Evolutionary conservation across 1,140 invertebrate species (phyloP).

Genomic region (Lineus longissimus): DNA sequence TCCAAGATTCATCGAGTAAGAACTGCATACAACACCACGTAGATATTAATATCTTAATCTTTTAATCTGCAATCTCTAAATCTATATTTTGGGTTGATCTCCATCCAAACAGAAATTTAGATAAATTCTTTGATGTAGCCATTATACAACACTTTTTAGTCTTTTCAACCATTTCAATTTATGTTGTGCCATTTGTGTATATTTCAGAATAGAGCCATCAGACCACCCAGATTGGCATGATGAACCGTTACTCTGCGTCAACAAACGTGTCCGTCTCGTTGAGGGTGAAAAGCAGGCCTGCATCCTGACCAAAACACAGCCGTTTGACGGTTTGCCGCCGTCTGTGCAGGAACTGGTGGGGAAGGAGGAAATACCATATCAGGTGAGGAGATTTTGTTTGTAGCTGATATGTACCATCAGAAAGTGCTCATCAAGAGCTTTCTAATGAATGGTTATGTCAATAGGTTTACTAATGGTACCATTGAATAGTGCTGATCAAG

Average conservation of each 20-base stretch:
- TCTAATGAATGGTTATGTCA: not conserved
- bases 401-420: too few relatives aligned
- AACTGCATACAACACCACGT: not conserved
- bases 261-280: not conserved
- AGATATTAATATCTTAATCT: not conserved
- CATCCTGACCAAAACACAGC: conserved; percentile 30
- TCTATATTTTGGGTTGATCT: not conserved
- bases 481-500: too few relatives aligned
- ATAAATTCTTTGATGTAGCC: not conserved
- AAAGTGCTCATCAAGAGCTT: not conserved
- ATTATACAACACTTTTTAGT: too few relatives aligned
- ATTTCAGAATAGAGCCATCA: too few relatives aligned
- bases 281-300: conserved; percentile 31
- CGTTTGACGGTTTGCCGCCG: conserved; percentile 29
- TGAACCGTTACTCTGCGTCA: too few relatives aligned
- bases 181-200: too few relatives aligned
- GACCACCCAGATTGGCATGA: too few relatives aligned
- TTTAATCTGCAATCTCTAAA: not conserved
- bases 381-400: conserved; percentile 16
- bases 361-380: conserved; percentile 21
- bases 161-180: too few relatives aligned
- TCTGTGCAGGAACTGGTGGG: conserved; percentile 20
- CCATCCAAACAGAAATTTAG: not conserved
- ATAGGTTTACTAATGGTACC: too few relatives aligned
- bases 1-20: not conserved